A percentile compares a stretch with the other conserved stretches of the same genome.
phyloP scores from a whole-genome alignment of 2,113 vertebrate species.

The Ranitomeya variabilis region DNA sequence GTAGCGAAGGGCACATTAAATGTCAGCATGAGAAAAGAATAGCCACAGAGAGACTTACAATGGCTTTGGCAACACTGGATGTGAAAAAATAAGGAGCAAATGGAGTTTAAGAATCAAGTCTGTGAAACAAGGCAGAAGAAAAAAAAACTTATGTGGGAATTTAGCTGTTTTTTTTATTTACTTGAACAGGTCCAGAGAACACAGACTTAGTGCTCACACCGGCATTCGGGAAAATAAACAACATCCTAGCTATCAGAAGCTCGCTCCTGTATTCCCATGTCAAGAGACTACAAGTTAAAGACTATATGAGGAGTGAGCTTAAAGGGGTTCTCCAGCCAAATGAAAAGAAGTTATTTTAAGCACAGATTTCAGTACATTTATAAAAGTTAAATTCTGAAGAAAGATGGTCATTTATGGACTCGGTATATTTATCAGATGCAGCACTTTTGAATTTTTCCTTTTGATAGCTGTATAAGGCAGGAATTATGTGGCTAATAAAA shows the following conservation, averaged over 20 bases:
- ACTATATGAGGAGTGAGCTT: not conserved
- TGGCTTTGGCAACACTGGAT: not conserved
- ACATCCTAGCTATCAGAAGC: not conserved
- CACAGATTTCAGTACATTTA: not conserved
- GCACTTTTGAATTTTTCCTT: not conserved
- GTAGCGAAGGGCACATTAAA: not conserved
- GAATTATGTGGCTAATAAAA: not conserved
- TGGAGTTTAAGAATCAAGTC: constrained; percentile 8
- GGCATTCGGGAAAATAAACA: constrained; percentile 1
- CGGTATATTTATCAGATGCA: not conserved
- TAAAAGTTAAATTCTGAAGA: not conserved
- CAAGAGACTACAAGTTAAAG: not conserved
- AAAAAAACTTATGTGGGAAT: constrained; percentile 18
- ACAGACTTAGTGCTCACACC: not conserved
- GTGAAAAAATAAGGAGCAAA: constrained; percentile 1
- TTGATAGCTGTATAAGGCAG: not conserved
- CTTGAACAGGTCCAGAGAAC: constrained; percentile 16
- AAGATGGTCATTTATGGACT: not conserved
- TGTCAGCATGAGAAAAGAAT: not conserved
- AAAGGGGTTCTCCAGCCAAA: not conserved
- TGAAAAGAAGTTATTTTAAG: not conserved
- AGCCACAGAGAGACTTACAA: not conserved
- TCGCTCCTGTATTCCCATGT: not conserved
- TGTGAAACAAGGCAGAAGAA: constrained; percentile 3
- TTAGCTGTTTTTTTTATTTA: constrained; percentile 17